Conservation (phyloP, 2,797 vertebrate genomes). For the Nothura maculosa region DNA sequence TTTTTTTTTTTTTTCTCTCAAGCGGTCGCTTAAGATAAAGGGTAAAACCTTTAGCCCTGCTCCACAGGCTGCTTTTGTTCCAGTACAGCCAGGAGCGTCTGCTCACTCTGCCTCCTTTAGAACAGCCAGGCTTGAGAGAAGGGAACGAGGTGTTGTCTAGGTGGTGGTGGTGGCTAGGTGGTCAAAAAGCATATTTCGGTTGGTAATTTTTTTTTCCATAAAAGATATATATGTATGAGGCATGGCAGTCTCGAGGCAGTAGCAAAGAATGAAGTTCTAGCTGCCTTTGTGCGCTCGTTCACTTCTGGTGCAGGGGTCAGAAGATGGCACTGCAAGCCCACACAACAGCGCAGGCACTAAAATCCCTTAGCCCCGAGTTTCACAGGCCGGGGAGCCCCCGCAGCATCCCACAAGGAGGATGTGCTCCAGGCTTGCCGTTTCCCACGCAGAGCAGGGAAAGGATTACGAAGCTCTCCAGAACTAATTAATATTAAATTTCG, state of each 20-base stretch:
- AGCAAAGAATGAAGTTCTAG: not conserved
- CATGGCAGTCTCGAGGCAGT: not conserved
- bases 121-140: not conserved
- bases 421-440: not conserved
- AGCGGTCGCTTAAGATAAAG: not conserved
- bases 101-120: not conserved
- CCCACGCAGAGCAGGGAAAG: not conserved
- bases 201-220: not conserved
- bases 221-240: not conserved
- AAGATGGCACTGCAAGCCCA: conserved; percentile 76
- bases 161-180: not conserved
- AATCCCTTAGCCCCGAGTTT: not conserved
- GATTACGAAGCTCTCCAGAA: not conserved
- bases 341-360: not conserved
- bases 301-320: conserved; percentile 20
- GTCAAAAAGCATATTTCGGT: conserved; percentile 17
- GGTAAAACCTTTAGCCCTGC: not conserved
- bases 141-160: conserved; percentile 12
- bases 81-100: not conserved
- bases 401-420: not conserved
- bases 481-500: not conserved
- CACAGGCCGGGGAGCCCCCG: not conserved
- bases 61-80: not conserved
- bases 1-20: not conserved
- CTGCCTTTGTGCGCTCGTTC: not conserved